Conservation (phyloP, 1,140 invertebrate species). For the Maconellicoccus hirsutus region DNA sequence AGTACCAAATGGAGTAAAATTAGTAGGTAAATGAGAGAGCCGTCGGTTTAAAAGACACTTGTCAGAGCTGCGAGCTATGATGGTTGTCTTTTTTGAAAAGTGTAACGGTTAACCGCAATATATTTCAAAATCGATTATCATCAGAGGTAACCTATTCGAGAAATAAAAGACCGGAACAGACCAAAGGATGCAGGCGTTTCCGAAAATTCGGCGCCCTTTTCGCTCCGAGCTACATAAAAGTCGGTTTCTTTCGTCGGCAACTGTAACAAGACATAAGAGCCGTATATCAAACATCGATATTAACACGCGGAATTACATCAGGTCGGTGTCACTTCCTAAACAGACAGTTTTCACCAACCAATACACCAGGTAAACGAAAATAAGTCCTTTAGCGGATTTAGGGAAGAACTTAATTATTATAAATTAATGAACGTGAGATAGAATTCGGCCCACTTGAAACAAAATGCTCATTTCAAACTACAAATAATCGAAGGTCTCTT, state of each 20-base stretch:
- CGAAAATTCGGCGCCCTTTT: conserved; percentile 2
- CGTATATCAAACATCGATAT: not conserved
- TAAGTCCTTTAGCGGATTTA: not conserved
- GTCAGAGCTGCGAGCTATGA: not conserved
- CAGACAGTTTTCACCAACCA: conserved; percentile 2
- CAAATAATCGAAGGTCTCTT: conserved; percentile 19
- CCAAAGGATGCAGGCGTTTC: conserved; percentile 6
- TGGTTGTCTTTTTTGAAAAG: conserved; percentile 9
- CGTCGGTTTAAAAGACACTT: conserved; percentile 7
- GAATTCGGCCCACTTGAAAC: conserved; percentile 17
- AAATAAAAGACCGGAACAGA: not conserved
- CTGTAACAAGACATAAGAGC: not conserved
- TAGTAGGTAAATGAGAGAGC: not conserved
- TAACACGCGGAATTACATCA: not conserved
- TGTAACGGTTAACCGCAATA: conserved; percentile 7
- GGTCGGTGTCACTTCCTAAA: conserved; percentile 1
- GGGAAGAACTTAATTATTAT: conserved; percentile 22
- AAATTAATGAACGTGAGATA: conserved; percentile 19
- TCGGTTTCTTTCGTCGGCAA: not conserved
- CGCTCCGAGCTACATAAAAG: not conserved
- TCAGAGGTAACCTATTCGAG: not conserved
- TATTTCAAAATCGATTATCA: not conserved
- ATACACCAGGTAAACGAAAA: not conserved
- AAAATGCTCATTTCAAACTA: conserved; percentile 16
- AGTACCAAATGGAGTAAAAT: not conserved